Evolutionary conservation across 2,888 invertebrate genomes (phyloP).

Genomic region (Pilophorus perplexus): DNA sequence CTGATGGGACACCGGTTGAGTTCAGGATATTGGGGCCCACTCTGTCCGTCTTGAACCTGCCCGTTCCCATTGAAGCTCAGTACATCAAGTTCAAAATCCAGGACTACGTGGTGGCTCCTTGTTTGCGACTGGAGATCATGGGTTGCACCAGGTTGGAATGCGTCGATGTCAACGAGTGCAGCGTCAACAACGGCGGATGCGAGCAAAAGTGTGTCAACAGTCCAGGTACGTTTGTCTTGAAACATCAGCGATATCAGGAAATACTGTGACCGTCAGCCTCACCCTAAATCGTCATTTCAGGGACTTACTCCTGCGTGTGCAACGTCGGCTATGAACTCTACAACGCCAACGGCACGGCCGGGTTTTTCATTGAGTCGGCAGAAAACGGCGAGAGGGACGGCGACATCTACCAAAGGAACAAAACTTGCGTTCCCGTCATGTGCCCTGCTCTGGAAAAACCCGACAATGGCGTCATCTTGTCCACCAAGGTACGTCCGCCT

Average conservation of each 20-base stretch:
- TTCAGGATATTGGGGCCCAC: constrained; percentile 87
- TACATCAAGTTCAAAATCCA: constrained; percentile 81
- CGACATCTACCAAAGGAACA: constrained; percentile 84
- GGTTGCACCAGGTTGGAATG: constrained; percentile 89
- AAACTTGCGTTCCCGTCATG: constrained; percentile 92
- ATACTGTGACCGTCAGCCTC: no score
- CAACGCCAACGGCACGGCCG: constrained; percentile 83
- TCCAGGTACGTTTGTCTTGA: constrained; percentile 67
- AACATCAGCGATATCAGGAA: no score
- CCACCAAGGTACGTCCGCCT: constrained; percentile 65
- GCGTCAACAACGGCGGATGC: constrained; percentile 82
- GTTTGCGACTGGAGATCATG: constrained; percentile 86
- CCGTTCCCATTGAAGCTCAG: constrained; percentile 86
- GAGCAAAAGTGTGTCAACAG: constrained; percentile 84
- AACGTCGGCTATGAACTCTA: constrained; percentile 90
- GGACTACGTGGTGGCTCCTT: constrained; percentile 85
- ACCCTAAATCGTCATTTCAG: no score
- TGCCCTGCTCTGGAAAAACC: constrained; percentile 74
- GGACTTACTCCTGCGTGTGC: constrained; percentile 74
- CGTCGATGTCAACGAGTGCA: constrained; percentile 84
- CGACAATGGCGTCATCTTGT: constrained; percentile 79
- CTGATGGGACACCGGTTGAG: constrained; percentile 88
- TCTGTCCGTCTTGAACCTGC: constrained; percentile 84
- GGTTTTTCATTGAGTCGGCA: constrained; percentile 71
- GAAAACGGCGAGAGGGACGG: constrained; percentile 88